Conservation (phyloP, 2,888 invertebrate species). For the Dioctria linearis region DNA sequence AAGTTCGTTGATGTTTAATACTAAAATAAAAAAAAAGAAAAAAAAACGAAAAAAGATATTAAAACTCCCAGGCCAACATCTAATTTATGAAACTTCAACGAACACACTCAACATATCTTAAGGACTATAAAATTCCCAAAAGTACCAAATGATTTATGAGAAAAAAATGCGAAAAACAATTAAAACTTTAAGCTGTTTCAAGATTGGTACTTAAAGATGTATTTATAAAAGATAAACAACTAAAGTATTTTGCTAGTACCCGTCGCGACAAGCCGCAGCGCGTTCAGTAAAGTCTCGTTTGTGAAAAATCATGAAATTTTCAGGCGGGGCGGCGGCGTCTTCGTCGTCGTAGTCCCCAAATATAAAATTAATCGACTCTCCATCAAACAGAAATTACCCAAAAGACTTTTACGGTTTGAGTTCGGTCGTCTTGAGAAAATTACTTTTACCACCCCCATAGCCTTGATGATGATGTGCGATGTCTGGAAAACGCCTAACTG, state of each 20-base stretch:
- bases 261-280: neutral
- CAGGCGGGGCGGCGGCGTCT: neutral
- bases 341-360: slow-evolving; percentile 7
- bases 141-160: neutral
- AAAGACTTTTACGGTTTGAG: slow-evolving; percentile 6
- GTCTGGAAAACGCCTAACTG: neutral
- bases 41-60: too few species aligned
- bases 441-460: slow-evolving; percentile 4
- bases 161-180: slow-evolving; percentile 1
- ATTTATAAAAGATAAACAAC: slow-evolving; percentile 13
- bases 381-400: slow-evolving; percentile 54
- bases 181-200: neutral
- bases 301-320: slow-evolving; percentile 19
- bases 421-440: slow-evolving; percentile 10
- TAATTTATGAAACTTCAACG: too few species aligned
- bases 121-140: too few species aligned
- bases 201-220: neutral
- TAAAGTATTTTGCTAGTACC: neutral
- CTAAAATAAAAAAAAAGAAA: too few species aligned
- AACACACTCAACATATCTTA: too few species aligned
- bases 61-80: too few species aligned
- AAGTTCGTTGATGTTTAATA: too few species aligned
- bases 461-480: neutral
- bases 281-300: slow-evolving; percentile 1
- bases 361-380: slow-evolving; percentile 54